phyloP scores from a whole-genome alignment of 2,113 vertebrate genomes.

The Hiodon tergisus region DNA sequence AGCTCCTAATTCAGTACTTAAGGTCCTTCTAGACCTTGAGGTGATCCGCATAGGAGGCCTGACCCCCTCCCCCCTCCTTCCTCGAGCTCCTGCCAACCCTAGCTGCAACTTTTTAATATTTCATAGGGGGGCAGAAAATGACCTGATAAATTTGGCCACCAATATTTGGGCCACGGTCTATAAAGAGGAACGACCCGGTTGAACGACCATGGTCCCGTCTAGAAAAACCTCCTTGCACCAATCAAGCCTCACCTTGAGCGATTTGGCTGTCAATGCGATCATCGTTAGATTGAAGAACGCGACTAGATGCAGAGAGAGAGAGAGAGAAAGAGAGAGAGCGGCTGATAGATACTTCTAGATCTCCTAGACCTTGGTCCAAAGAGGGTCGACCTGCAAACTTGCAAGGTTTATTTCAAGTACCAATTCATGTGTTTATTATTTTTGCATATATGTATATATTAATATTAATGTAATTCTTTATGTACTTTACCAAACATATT shows the following conservation, averaged over 20 bases:
- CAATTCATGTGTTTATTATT: constrained; percentile 76
- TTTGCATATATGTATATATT: constrained; percentile 24
- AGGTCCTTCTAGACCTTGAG: constrained; percentile 86
- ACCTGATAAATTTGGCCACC: constrained; percentile 81
- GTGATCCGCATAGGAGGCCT: constrained; percentile 88
- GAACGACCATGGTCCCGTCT: constrained; percentile 76
- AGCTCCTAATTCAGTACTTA: constrained; percentile 87
- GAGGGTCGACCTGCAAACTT: constrained; percentile 91
- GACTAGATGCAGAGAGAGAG: constrained; percentile 76
- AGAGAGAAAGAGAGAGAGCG: constrained; percentile 50
- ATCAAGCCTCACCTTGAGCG: constrained; percentile 90
- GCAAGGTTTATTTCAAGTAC: constrained; percentile 96
- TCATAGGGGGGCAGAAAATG: constrained; percentile 79
- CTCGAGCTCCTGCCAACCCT: constrained; percentile 81
- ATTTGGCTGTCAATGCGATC: constrained; percentile 91
- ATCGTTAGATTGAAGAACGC: constrained; percentile 90
- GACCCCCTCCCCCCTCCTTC: constrained; percentile 54
- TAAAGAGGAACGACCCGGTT: constrained; percentile 86
- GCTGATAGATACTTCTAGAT: constrained; percentile 93
- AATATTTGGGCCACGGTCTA: constrained; percentile 77
- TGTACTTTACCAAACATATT: constrained; percentile 44
- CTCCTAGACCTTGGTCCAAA: constrained; percentile 90
- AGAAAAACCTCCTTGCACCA: constrained; percentile 88
- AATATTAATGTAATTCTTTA: constrained; percentile 64
- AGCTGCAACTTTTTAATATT: constrained; percentile 73